These are phyloP conservation scores for Harlomillsia oculata DNA, from an alignment of 1,140 invertebrate genomes.

Conservation along the genomic window DNA sequence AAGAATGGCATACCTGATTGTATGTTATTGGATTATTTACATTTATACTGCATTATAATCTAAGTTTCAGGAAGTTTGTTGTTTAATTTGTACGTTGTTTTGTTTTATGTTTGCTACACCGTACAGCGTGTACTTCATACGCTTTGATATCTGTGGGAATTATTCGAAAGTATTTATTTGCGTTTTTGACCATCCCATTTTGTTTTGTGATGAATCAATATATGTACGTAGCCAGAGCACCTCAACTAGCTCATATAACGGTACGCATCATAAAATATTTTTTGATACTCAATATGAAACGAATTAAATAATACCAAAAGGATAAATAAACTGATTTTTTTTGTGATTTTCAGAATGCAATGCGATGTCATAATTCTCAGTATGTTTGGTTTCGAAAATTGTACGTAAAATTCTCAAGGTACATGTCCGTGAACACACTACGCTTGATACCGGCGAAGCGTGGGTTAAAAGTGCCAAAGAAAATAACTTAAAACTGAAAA, in stretches of 20 bases:
- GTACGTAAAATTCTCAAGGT: slow-evolving; percentile 81
- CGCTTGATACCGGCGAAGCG: no score
- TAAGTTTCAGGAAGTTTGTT: neutral
- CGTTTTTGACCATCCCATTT: slow-evolving; percentile 68
- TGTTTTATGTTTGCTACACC: slow-evolving; percentile 36
- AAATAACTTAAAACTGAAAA: no score
- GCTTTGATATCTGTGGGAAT: slow-evolving; percentile 72
- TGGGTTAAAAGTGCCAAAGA: no score
- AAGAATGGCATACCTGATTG: slow-evolving; percentile 60
- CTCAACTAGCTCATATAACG: neutral
- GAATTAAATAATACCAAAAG: neutral
- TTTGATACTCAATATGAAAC: neutral
- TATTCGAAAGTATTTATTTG: slow-evolving; percentile 71
- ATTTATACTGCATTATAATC: neutral
- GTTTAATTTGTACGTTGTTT: neutral
- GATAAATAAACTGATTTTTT: slow-evolving; percentile 12
- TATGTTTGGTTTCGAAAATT: slow-evolving; percentile 84
- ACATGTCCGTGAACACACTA: slow-evolving; percentile 75
- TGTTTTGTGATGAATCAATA: slow-evolving; percentile 62
- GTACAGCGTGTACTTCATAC: slow-evolving; percentile 66
- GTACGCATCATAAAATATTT: neutral
- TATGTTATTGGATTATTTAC: neutral
- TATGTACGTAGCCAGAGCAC: slow-evolving; percentile 52
- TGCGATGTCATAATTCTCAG: slow-evolving; percentile 76
- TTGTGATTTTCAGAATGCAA: slow-evolving; percentile 54